These are phyloP conservation scores for Cyclopterus lumpus DNA, from an alignment of 2,797 vertebrate genomes.

Conservation along the genomic window DNA sequence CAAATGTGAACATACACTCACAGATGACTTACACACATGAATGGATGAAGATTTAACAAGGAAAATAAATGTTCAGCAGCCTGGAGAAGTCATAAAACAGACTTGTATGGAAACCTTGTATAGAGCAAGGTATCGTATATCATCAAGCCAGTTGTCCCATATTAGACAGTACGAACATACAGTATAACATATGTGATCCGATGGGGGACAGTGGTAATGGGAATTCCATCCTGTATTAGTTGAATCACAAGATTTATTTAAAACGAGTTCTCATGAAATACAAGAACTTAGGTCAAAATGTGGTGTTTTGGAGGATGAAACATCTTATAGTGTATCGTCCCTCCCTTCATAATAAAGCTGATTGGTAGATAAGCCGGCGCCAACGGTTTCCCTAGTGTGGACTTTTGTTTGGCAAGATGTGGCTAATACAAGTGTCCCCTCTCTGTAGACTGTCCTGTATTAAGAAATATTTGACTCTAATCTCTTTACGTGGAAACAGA, in stretches of 20 bases:
- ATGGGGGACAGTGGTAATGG: not conserved
- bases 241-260: constrained; percentile 11
- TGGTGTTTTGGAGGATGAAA: not conserved
- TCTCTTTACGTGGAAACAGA: constrained; percentile 17
- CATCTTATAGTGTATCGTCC: not conserved
- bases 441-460: not conserved
- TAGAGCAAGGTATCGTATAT: constrained; percentile 49
- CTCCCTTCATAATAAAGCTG: constrained; percentile 30
- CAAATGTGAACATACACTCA: constrained; percentile 16
- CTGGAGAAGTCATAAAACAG: constrained; percentile 35
- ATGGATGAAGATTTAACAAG: constrained; percentile 11
- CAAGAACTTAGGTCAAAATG: not conserved
- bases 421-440: not conserved
- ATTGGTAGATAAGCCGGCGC: constrained; percentile 15
- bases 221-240: constrained; percentile 16
- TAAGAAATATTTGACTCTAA: not conserved
- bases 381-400: constrained; percentile 31
- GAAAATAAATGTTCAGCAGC: constrained; percentile 28
- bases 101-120: constrained; percentile 25
- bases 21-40: not conserved
- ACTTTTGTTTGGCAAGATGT: constrained; percentile 32
- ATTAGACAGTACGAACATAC: constrained; percentile 41
- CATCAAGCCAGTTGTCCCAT: constrained; percentile 47
- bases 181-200: constrained; percentile 27
- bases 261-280: not conserved